A percentile compares a stretch with the other conserved stretches of the same genome.
phyloP scores from a whole-genome alignment of 1,140 invertebrate species.

The Drosophila erecta region DNA sequence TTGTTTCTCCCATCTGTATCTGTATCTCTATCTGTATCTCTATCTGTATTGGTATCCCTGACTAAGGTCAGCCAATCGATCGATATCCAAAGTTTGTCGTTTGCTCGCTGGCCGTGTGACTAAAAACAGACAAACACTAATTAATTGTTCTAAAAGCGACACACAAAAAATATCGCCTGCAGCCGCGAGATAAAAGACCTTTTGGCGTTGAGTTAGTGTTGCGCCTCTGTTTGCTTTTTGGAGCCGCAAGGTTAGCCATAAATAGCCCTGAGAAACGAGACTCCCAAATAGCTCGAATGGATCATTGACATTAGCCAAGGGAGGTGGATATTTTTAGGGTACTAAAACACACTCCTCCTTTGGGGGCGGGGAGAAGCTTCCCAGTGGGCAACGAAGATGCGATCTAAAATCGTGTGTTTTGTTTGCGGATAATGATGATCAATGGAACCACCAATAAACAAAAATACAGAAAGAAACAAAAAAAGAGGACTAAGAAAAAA shows the following conservation, averaged over 20 bases:
- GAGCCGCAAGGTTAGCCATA: slow-evolving; percentile 52
- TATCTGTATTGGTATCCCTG: not conserved
- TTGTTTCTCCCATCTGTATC: not conserved
- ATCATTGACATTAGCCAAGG: slow-evolving; percentile 28
- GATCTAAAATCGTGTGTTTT: slow-evolving; percentile 43
- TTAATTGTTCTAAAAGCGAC: slow-evolving; percentile 70
- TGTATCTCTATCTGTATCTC: too few species aligned
- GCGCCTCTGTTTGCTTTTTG: slow-evolving; percentile 30
- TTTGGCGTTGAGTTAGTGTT: slow-evolving; percentile 24
- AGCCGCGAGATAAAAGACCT: slow-evolving; percentile 49
- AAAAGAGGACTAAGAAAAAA: not conserved
- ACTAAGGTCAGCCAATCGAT: slow-evolving; percentile 45
- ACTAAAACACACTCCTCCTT: not conserved
- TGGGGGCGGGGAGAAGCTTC: slow-evolving; percentile 1
- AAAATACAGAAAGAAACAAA: slow-evolving; percentile 14
- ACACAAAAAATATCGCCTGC: slow-evolving; percentile 37
- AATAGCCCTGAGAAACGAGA: slow-evolving; percentile 52
- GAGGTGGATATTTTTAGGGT: slow-evolving; percentile 37
- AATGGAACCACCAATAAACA: slow-evolving; percentile 73
- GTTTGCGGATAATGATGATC: slow-evolving; percentile 72
- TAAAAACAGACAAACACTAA: slow-evolving; percentile 51
- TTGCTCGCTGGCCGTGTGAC: not conserved
- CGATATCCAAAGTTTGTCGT: slow-evolving; percentile 19
- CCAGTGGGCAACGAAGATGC: slow-evolving; percentile 16
- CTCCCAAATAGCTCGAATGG: slow-evolving; percentile 39